These are phyloP conservation scores for Formica exsecta DNA, from an alignment of 1,140 invertebrate genomes.

Conservation along the genomic window DNA sequence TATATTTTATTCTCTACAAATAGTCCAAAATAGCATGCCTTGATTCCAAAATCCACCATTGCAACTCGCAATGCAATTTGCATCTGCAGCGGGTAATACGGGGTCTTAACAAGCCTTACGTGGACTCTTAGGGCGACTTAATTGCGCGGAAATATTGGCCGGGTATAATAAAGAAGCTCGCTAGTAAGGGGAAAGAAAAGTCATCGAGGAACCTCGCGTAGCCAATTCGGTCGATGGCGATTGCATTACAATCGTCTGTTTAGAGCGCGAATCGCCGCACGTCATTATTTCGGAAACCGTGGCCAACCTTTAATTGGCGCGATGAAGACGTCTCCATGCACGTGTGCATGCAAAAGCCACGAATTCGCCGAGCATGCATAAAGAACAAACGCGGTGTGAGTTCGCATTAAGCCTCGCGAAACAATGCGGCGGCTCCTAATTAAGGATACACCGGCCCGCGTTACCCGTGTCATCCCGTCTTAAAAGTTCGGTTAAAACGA, in stretches of 20 bases:
- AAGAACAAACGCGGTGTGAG: conserved; percentile 6
- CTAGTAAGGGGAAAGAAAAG: neutral
- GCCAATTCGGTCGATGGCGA: conserved; percentile 12
- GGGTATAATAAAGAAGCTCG: conserved; percentile 68
- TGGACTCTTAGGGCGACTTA: conserved; percentile 65
- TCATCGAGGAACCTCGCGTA: neutral
- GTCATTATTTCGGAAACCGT: conserved; percentile 18
- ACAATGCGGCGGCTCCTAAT: conserved; percentile 37
- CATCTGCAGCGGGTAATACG: conserved; percentile 7
- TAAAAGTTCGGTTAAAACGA: conserved; percentile 43
- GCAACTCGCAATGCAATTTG: conserved; percentile 34
- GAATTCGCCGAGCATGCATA: conserved; percentile 31
- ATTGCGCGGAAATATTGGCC: conserved; percentile 73
- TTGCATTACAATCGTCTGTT: conserved; percentile 40
- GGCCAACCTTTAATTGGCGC: conserved; percentile 27
- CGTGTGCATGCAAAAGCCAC: neutral
- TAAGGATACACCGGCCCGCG: conserved; percentile 10
- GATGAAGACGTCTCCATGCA: conserved; percentile 4
- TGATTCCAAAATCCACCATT: neutral
- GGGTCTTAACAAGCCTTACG: conserved; percentile 43
- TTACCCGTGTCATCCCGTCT: neutral
- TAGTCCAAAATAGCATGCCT: neutral
- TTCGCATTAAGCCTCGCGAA: conserved; percentile 9
- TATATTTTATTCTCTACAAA: neutral
- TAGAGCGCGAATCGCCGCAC: conserved; percentile 45